phyloP scores from a whole-genome alignment of 2,888 invertebrate species.

The Neocrepidodera transversa region DNA sequence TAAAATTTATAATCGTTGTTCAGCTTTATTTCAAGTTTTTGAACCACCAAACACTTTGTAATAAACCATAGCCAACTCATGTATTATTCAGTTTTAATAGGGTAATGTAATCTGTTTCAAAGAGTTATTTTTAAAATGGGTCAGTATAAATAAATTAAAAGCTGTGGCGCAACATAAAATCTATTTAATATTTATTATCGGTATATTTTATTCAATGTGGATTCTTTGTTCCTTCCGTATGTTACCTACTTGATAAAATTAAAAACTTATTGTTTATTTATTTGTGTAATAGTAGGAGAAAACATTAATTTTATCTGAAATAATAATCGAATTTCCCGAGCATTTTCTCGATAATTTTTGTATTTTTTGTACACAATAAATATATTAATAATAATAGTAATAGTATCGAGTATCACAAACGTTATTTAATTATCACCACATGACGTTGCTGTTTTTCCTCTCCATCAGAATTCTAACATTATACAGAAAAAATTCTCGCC shows the following conservation, averaged over 20 bases:
- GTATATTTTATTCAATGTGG: too few species aligned
- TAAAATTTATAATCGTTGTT: too few species aligned
- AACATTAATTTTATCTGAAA: too few species aligned
- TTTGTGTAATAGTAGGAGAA: too few species aligned
- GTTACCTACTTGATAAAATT: too few species aligned
- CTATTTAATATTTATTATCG: neutral
- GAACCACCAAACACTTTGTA: neutral
- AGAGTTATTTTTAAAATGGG: neutral
- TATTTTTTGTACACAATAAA: too few species aligned
- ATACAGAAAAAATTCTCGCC: slow-evolving; percentile 17
- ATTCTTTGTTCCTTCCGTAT: neutral
- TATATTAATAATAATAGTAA: too few species aligned
- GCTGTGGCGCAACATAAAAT: neutral
- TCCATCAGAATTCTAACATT: neutral
- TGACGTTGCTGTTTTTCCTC: slow-evolving; percentile 16
- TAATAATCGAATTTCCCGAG: too few species aligned
- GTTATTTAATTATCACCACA: neutral
- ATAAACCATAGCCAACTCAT: neutral
- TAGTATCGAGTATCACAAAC: neutral
- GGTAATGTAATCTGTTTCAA: neutral
- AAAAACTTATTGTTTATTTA: too few species aligned
- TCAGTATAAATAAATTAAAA: neutral
- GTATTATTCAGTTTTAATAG: neutral
- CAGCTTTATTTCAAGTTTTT: neutral
- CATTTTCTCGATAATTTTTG: too few species aligned